Conservation (phyloP, 2,888 invertebrate genomes). For the Amaurobius ferox region DNA sequence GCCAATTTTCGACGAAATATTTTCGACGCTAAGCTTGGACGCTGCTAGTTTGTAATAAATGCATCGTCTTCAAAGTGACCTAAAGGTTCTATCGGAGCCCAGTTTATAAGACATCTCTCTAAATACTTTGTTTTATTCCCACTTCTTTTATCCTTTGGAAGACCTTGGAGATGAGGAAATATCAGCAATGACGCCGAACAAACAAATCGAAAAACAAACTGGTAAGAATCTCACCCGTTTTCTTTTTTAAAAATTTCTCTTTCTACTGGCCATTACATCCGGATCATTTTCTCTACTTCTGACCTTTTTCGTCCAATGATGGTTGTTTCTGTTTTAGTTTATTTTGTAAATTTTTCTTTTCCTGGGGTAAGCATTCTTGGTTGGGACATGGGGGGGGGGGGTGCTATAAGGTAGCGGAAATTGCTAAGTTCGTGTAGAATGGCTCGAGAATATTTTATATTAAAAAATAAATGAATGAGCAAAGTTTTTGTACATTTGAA, state of each 20-base stretch:
- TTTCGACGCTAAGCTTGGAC: too few species aligned
- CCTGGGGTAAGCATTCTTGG: conserved; percentile 43
- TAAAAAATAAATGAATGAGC: too few species aligned
- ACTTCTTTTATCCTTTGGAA: conserved; percentile 2
- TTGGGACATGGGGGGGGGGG: too few species aligned
- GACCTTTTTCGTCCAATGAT: conserved; percentile 53
- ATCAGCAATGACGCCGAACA: conserved; percentile 19
- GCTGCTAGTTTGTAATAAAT: too few species aligned
- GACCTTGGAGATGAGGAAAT: conserved; percentile 19
- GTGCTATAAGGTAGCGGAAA: conserved; percentile 66
- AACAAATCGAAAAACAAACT: conserved; percentile 39
- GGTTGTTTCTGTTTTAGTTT: conserved; percentile 30
- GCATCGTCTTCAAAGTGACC: conserved; percentile 36
- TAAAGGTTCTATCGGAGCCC: conserved; percentile 22
- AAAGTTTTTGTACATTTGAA: too few species aligned
- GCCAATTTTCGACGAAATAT: too few species aligned
- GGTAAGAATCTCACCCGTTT: conserved; percentile 37
- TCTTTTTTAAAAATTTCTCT: conserved; percentile 37
- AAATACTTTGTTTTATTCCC: conserved; percentile 38
- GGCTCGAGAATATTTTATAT: too few species aligned
- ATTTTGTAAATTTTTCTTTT: conserved; percentile 29
- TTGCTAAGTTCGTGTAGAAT: conserved; percentile 45
- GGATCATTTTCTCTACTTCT: conserved; percentile 71
- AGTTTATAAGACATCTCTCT: conserved; percentile 25
- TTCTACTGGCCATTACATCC: conserved; percentile 59